Percentiles rank a stretch among this genome's conserved stretches.
Evolutionary conservation across 2,888 invertebrate species (phyloP).

Genomic region (Nezara viridula): DNA sequence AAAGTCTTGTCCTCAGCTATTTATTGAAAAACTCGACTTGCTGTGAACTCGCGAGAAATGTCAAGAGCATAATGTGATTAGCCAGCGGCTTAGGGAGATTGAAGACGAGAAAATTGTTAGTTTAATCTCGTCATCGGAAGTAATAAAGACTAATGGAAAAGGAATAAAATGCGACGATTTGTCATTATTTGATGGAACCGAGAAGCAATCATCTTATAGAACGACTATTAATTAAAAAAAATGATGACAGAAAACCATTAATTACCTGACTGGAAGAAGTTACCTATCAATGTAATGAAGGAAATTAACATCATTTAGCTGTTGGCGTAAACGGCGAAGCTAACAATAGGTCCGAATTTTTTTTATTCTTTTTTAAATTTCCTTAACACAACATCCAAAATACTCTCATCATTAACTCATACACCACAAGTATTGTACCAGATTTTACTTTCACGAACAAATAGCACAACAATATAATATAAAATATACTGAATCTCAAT

Average conservation of each 20-base stretch:
- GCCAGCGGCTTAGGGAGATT: not conserved
- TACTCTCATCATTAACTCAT: no score
- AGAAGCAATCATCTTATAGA: not conserved
- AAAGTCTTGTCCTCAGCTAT: no score
- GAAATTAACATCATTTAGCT: not conserved
- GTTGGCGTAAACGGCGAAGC: not conserved
- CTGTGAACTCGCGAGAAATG: not conserved
- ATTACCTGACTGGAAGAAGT: not conserved
- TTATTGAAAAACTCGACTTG: not conserved
- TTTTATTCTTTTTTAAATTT: no score
- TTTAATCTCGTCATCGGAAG: not conserved
- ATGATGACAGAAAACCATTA: constrained; percentile 12
- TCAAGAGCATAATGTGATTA: not conserved
- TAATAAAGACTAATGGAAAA: constrained; percentile 27
- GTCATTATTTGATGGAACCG: not conserved
- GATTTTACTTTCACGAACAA: no score
- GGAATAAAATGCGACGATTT: not conserved
- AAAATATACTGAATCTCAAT: no score
- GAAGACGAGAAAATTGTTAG: not conserved
- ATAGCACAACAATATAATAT: no score
- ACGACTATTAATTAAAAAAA: not conserved
- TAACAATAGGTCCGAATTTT: not conserved
- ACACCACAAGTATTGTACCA: no score
- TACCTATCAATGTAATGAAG: not conserved
- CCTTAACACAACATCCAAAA: no score